These are phyloP conservation scores for Calosoma granatense DNA, from an alignment of 1,140 invertebrate species.

Conservation along the genomic window DNA sequence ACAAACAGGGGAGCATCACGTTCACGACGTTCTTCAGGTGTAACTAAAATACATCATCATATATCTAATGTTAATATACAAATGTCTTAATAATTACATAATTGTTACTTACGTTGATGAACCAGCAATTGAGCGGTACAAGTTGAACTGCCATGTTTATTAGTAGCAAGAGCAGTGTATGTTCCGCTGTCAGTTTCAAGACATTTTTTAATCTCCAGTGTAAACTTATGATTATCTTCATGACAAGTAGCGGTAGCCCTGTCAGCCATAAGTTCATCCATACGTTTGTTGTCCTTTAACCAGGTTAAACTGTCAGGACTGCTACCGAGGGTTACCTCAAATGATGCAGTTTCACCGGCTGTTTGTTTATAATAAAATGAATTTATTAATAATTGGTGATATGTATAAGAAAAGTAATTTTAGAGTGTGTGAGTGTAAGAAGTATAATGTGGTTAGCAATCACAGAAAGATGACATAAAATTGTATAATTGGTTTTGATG, in stretches of 20 bases:
- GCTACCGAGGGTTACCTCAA: constrained; percentile 67
- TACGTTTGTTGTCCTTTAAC: constrained; percentile 75
- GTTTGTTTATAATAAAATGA: constrained; percentile 23
- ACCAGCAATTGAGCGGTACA: constrained; percentile 79
- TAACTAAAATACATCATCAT: constrained; percentile 40
- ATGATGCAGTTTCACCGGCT: constrained; percentile 78
- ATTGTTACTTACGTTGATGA: constrained; percentile 71
- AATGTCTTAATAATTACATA: background rate
- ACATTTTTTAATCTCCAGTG: constrained; percentile 70
- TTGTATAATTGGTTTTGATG: too few species aligned
- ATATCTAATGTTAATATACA: background rate
- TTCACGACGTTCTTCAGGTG: constrained; percentile 58
- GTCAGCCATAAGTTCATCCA: constrained; percentile 61
- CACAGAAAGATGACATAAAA: background rate
- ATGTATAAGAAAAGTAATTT: background rate
- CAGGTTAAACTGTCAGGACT: constrained; percentile 59
- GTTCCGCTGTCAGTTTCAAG: constrained; percentile 74
- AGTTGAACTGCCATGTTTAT: constrained; percentile 64
- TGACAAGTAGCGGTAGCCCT: constrained; percentile 51
- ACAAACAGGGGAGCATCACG: constrained; percentile 68
- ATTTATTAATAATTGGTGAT: background rate
- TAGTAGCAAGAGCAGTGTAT: constrained; percentile 85
- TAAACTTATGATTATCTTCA: constrained; percentile 45
- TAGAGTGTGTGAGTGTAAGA: constrained; percentile 2
- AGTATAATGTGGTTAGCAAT: background rate